Evolutionary conservation across 92 coral and sea anemone species (phyloP), one percentile per base, ranked within the genome.

Genomic region (Umimayanthus chanpuru): DNA sequence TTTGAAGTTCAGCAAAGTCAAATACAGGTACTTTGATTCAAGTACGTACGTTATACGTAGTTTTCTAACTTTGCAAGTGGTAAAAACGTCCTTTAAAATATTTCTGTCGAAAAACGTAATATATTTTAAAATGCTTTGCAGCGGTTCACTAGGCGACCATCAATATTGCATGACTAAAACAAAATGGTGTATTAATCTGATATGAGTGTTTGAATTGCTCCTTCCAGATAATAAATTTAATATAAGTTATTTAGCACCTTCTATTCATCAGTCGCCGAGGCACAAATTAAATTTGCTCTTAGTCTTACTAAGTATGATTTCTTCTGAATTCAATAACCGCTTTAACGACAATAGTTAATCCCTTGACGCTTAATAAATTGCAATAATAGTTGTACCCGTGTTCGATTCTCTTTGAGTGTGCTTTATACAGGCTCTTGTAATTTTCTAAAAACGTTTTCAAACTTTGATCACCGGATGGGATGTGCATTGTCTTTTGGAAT

Each of bases 281-380:
- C 76, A 32, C 76, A 70, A 71, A 71, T 68, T 83, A 68, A 83
- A 64, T 41, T 41, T 71, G 53, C 77, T 44, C 78, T 68, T 29
- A 41, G 66, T 44, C 78, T 68, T 29, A 41, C 87, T 68, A 83
- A 83, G 78, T 44, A 43, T 25, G 26, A 44, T 67, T 83, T 64
- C 6, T 47, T 44, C 43, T 47, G 76, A 71, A 83, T 66, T 26
- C 86, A 70, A 68, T 83, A 83, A 83, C 65, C 87, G 56, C 25
- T 43, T 68, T 71, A 41, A 83, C 68, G 20, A 30, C 78, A 41
- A 70, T 83, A 72, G 55, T 83, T 83, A 83, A 83, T 83, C 39
- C 73, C 64, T 47, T 15, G 28, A 49, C 26, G 44, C 21, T 41
- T 82, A 25, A 38, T 65, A n/a, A 65, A 67, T 32, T 75, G 28